Evolutionary conservation across 1,140 invertebrate species (phyloP).

Genomic region (Pseudomyrmex concolor): DNA sequence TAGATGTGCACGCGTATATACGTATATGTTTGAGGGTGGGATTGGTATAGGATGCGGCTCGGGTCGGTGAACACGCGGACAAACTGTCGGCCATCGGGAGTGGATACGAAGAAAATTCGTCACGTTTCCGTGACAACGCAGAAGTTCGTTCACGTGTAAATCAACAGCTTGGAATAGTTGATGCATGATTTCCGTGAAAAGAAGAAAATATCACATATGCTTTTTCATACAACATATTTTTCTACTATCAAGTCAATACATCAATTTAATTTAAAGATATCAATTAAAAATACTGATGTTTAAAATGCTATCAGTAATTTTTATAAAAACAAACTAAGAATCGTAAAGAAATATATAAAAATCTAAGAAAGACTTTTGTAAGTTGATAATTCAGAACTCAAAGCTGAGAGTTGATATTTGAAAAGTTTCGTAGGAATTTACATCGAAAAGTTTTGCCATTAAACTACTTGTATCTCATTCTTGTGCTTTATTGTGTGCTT

Average conservation of each 20-base stretch:
- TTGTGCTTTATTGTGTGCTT: conserved; percentile 22
- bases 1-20: conserved; percentile 33
- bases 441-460: conserved; percentile 21
- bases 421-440: neutral
- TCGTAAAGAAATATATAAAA: neutral
- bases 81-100: conserved; percentile 74
- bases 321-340: neutral
- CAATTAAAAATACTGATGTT: neutral
- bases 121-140: conserved; percentile 53
- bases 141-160: conserved; percentile 19
- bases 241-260: neutral
- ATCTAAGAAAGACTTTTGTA: neutral
- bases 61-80: conserved; percentile 48
- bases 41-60: conserved; percentile 50
- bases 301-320: neutral
- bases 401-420: neutral
- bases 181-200: neutral
- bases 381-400: neutral
- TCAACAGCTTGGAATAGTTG: conserved; percentile 32
- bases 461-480: neutral
- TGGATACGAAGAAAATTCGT: conserved; percentile 80
- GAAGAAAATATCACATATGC: neutral
- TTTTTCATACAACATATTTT: neutral
- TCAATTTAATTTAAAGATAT: neutral
- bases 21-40: neutral